Evolutionary conservation across 2,888 invertebrate species (phyloP), one percentile per base, ranked within the genome.

Genomic region (Cyclophora albipunctata): DNA sequence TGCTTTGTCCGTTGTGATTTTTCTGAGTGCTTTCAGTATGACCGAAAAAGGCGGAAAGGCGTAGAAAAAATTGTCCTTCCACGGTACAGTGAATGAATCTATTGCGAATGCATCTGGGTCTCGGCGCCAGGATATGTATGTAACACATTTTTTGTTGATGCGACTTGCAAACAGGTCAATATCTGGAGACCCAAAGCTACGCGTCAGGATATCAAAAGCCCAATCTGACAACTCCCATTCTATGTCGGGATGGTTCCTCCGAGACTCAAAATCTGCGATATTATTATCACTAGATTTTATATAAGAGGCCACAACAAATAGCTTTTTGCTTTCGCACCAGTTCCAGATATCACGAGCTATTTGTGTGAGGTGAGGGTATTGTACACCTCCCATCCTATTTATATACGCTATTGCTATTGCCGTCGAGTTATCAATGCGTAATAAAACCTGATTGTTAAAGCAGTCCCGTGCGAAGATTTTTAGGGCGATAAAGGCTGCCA

Each of bases 241-340:
- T 34, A 40, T 52, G 34, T 57, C 54, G 6, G 42, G 33, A 34
- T 45, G 47, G 5, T 5, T 41, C 3, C 40, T 40, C 6, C 57
- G 7, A n/a, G 57, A 59, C 45, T 58, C 54, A 3, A 20, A n/a
- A 40, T 58, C 58, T 5, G 59, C 56, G 5, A 49, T 46, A 7
- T 6, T 40, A 50, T 59, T 62, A 6, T 62, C 58, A n/a, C n/a
- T 34, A 3, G 55, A 53, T 7, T 52, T 52, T n/a, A 62, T 59
- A 42, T 61, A 61, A 3, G 54, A 54, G 3, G 57, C 60, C 50
- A 49, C 52, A 4, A 60, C 34, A 45, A 45, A 47, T 3, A 59
- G 40, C 7, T 50, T 53, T 40, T 51, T 34, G 6, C 42, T 7
- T 52, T 60, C 56, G 45, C 59, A 59, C 57, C 55, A 58, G 43